These are phyloP conservation scores for Deroptyus accipitrinus DNA, from an alignment of 2,113 vertebrate genomes.

Conservation along the genomic window DNA sequence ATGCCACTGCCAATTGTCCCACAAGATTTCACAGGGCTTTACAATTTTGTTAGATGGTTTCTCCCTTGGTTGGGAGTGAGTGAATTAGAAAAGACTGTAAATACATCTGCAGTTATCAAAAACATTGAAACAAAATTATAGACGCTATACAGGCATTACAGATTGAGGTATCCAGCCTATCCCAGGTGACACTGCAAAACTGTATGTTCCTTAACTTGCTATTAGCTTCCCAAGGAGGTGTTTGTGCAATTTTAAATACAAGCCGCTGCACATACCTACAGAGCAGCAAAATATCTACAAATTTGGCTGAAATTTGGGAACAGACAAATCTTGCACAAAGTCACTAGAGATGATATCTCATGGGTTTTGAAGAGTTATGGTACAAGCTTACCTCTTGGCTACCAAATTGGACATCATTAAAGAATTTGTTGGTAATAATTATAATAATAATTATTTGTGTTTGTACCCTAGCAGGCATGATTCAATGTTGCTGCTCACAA, in stretches of 20 bases:
- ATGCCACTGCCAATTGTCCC: not conserved
- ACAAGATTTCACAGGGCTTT: not conserved
- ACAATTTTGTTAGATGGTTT: not conserved
- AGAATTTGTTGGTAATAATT: too few relatives aligned
- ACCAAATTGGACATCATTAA: too few relatives aligned
- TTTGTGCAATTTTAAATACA: not conserved
- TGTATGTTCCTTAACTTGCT: not conserved
- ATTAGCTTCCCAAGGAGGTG: not conserved
- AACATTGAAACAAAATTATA: not conserved
- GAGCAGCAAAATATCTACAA: too few relatives aligned
- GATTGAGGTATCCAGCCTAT: not conserved
- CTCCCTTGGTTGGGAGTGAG: not conserved
- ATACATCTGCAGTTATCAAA: not conserved
- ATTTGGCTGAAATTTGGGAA: too few relatives aligned
- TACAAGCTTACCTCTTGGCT: too few relatives aligned
- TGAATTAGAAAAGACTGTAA: not conserved
- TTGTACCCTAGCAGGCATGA: too few relatives aligned
- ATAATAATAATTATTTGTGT: too few relatives aligned
- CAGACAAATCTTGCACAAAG: too few relatives aligned
- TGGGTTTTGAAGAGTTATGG: too few relatives aligned
- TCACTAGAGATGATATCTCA: too few relatives aligned
- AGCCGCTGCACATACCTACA: not conserved
- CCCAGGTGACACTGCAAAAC: not conserved
- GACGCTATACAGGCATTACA: not conserved
- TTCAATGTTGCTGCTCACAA: too few relatives aligned